These are phyloP conservation scores for Drosophila oshimai DNA, from an alignment of 1,140 invertebrate species.

Conservation along the genomic window DNA sequence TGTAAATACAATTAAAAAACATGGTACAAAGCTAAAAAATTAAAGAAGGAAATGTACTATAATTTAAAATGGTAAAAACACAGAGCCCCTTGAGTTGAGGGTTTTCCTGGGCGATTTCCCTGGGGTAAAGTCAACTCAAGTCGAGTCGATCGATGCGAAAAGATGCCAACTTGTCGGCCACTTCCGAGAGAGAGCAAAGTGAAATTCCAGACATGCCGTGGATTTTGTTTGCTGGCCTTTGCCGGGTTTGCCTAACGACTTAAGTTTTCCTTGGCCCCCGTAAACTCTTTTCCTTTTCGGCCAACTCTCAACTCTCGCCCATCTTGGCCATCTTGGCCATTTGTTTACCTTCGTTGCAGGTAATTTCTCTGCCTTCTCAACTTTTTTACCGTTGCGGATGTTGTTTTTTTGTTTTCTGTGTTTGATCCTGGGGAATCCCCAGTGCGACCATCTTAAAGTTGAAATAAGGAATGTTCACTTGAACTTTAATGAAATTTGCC, in stretches of 20 bases:
- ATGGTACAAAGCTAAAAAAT: neutral
- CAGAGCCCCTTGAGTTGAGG: neutral
- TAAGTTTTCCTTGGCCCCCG: slow-evolving; percentile 18
- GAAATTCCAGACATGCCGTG: slow-evolving; percentile 39
- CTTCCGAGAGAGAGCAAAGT: slow-evolving; percentile 29
- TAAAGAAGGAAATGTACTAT: neutral
- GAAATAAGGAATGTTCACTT: slow-evolving; percentile 24
- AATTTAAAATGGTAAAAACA: neutral
- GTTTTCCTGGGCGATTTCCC: neutral
- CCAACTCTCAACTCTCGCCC: neutral
- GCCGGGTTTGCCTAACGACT: slow-evolving; percentile 37
- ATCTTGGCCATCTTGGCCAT: slow-evolving; percentile 3
- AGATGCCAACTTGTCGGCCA: slow-evolving; percentile 26
- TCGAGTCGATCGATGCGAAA: slow-evolving; percentile 21
- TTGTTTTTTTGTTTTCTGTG: neutral
- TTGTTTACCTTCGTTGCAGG: slow-evolving; percentile 45
- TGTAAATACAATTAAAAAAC: no score
- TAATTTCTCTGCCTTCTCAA: slow-evolving; percentile 30
- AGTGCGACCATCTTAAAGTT: slow-evolving; percentile 58
- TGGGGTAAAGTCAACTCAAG: neutral
- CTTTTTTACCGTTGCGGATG: slow-evolving; percentile 19
- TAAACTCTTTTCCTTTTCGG: slow-evolving; percentile 22
- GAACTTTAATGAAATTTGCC: slow-evolving; percentile 67
- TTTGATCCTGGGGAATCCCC: slow-evolving; percentile 30
- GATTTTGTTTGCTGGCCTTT: slow-evolving; percentile 29